These are phyloP conservation scores for pig (Sus scrofa) DNA, from an alignment of 2,113 vertebrate species.

Conservation along the genomic window DNA sequence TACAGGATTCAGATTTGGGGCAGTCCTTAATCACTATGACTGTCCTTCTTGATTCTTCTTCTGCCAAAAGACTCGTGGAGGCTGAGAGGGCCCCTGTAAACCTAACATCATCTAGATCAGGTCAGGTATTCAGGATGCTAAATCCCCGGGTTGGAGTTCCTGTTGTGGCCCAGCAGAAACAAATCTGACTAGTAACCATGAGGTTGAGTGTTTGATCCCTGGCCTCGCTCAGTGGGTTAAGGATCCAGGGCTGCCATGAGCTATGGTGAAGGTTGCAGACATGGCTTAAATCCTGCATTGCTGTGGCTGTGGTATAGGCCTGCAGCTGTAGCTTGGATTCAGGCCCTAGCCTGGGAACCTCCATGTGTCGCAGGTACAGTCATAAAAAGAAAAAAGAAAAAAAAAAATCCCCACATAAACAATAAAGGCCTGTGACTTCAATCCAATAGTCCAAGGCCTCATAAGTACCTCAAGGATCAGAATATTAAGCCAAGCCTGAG, in stretches of 20 bases:
- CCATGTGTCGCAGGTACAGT: no score
- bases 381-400: no score
- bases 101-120: background rate
- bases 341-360: no score
- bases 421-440: background rate
- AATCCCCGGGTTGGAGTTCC: background rate
- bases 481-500: background rate
- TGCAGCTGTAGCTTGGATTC: no score
- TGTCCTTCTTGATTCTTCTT: background rate
- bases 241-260: no score
- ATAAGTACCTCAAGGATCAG: background rate
- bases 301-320: no score
- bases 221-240: no score
- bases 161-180: no score
- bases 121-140: background rate
- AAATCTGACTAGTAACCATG: no score
- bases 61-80: background rate
- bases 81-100: background rate
- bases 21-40: background rate
- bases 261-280: no score
- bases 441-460: background rate
- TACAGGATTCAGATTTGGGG: background rate
- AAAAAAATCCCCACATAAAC: background rate
- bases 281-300: no score
- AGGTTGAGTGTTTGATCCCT: no score